A percentile compares a stretch with the other conserved stretches of the same genome.
These are phyloP conservation scores for Xenentodon cancila DNA, from an alignment of 2,797 vertebrate species.

Conservation along the genomic window DNA sequence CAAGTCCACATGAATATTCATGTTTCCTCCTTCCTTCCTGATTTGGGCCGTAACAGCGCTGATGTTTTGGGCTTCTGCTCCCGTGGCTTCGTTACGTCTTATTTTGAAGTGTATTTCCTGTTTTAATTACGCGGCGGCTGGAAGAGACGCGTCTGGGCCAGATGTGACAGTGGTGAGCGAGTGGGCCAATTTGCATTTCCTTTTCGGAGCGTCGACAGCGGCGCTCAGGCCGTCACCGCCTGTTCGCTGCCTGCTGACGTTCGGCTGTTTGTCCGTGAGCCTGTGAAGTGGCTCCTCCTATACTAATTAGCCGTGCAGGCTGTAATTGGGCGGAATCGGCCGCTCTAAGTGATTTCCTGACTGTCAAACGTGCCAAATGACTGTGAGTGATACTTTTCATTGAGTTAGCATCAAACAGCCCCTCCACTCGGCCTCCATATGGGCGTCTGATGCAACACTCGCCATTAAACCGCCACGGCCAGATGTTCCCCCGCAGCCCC, in stretches of 20 bases:
- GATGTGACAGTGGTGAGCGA: constrained; percentile 66
- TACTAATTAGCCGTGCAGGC: constrained; percentile 69
- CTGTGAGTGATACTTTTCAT: constrained; percentile 85
- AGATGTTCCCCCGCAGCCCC: constrained; percentile 80
- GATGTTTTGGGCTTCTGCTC: constrained; percentile 36
- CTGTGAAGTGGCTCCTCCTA: constrained; percentile 62
- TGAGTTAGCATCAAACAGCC: constrained; percentile 81
- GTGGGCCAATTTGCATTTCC: no score
- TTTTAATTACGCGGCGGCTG: constrained; percentile 73
- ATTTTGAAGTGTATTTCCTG: constrained; percentile 73
- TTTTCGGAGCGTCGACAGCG: no score
- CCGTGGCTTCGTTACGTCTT: constrained; percentile 61
- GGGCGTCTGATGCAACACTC: constrained; percentile 75
- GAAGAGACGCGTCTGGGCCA: constrained; percentile 61
- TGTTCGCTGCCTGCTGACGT: constrained; percentile 24
- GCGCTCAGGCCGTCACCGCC: no score
- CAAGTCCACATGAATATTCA: constrained; percentile 62
- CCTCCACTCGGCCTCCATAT: constrained; percentile 81
- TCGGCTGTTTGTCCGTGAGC: constrained; percentile 11
- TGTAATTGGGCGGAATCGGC: constrained; percentile 77
- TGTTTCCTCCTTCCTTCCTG: constrained; percentile 7
- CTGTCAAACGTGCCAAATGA: constrained; percentile 82
- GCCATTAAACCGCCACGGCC: constrained; percentile 75
- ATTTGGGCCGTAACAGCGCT: constrained; percentile 57
- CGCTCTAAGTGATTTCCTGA: constrained; percentile 82